These are phyloP conservation scores for Thomomys bottae DNA, from an alignment of 2,113 vertebrate species.

Conservation along the genomic window DNA sequence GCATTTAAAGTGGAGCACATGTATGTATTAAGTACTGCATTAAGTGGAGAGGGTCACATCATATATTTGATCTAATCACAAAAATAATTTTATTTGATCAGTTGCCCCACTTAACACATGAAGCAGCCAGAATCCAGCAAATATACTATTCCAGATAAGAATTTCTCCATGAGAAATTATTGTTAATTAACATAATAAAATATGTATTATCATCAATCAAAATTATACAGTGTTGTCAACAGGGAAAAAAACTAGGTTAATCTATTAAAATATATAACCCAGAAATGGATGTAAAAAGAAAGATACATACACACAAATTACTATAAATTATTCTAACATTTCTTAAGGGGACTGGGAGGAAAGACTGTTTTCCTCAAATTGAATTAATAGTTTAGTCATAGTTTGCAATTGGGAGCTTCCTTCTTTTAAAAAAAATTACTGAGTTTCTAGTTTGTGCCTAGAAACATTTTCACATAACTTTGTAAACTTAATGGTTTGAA, in stretches of 20 bases:
- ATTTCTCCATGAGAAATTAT: not conserved
- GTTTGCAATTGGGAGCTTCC: too few relatives aligned
- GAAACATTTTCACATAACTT: too few relatives aligned
- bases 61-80: not conserved
- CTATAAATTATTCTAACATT: not conserved
- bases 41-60: too few relatives aligned
- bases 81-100: not conserved
- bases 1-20: not conserved
- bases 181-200: not conserved
- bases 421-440: too few relatives aligned
- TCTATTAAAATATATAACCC: not conserved
- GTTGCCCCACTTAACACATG: not conserved
- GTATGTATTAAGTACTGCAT: not conserved
- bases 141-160: not conserved
- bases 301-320: not conserved
- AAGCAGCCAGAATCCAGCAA: not conserved
- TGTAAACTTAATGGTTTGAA: too few relatives aligned
- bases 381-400: too few relatives aligned
- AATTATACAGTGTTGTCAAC: not conserved
- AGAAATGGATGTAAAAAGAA: not conserved
- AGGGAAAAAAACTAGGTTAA: not conserved
- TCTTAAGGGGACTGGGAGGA: too few relatives aligned
- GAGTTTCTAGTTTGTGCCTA: too few relatives aligned
- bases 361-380: too few relatives aligned
- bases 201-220: not conserved